A percentile compares a stretch with the other conserved stretches of the same genome.
phyloP scores from a whole-genome alignment of 2,113 vertebrate species.

The Larimichthys crocea region DNA sequence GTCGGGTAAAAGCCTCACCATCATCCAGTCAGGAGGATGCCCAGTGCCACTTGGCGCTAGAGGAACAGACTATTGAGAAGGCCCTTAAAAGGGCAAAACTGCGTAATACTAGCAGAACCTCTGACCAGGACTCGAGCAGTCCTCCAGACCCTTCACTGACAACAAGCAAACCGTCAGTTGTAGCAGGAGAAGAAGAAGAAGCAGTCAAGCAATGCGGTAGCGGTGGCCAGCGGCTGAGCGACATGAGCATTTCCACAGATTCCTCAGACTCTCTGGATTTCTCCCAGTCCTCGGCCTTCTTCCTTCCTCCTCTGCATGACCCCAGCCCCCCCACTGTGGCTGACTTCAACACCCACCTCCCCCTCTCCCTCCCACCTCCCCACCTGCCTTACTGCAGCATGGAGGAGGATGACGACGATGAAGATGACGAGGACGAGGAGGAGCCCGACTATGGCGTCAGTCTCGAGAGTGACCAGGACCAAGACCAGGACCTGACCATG shows the following conservation, averaged over 20 bases:
- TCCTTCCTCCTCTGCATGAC: conserved; percentile 82
- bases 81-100: conserved; percentile 77
- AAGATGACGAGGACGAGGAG: conserved; percentile 75
- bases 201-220: conserved; percentile 53
- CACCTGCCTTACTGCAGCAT: conserved; percentile 86
- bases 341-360: conserved; percentile 81
- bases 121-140: conserved; percentile 28
- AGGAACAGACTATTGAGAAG: conserved; percentile 70
- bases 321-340: conserved; percentile 64
- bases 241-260: conserved; percentile 96
- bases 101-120: conserved; percentile 6
- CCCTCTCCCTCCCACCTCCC: conserved; percentile 81
- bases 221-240: conserved; percentile 89
- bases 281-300: conserved; percentile 82
- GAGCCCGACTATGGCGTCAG: conserved; percentile 66
- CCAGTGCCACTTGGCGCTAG: conserved; percentile 73
- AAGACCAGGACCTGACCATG: conserved; percentile 76
- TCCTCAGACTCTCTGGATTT: conserved; percentile 94
- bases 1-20: conserved; percentile 79
- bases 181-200: conserved; percentile 49
- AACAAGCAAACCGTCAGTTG: background rate
- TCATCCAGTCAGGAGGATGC: conserved; percentile 85
- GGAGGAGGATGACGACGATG: conserved; percentile 87
- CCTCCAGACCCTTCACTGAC: conserved; percentile 15
- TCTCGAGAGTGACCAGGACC: conserved; percentile 76